These are phyloP conservation scores for Sebastes matsubarae DNA, from an alignment of 2,797 vertebrate species.

Conservation along the genomic window DNA sequence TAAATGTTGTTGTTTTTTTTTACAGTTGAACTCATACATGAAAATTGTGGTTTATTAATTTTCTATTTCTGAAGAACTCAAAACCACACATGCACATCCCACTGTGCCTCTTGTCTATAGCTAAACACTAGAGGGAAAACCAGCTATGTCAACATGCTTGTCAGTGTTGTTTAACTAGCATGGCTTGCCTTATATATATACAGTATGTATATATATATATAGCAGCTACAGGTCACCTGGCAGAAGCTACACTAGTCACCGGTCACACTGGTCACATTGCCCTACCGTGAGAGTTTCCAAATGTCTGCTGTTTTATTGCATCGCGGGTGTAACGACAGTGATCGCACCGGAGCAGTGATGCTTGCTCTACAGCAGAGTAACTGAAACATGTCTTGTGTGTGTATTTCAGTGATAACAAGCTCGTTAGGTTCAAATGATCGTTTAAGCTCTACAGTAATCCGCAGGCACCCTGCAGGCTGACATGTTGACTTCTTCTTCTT, in stretches of 20 bases:
- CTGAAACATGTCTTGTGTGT: constrained; percentile 70
- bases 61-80: not conserved
- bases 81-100: not conserved
- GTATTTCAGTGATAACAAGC: not conserved
- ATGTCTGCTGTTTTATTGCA: constrained; percentile 62
- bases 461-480: constrained; percentile 59
- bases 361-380: constrained; percentile 64
- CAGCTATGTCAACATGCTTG: not conserved
- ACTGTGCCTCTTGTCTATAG: not conserved
- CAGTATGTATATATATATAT: not conserved
- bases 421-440: constrained; percentile 6
- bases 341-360: constrained; percentile 35
- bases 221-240: constrained; percentile 9
- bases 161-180: not conserved
- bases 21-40: not conserved
- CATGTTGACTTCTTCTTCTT: constrained; percentile 68
- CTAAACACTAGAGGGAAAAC: not conserved
- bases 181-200: not conserved
- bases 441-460: constrained; percentile 61
- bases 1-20: not conserved
- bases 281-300: constrained; percentile 77
- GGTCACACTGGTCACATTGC: constrained; percentile 19
- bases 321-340: constrained; percentile 45
- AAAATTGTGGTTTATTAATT: too few species aligned
- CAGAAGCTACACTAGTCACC: constrained; percentile 20